A percentile compares a stretch with the other conserved stretches of the same genome.
Conservation (phyloP, 2,797 vertebrate genomes). For the Trematomus bernacchii region DNA sequence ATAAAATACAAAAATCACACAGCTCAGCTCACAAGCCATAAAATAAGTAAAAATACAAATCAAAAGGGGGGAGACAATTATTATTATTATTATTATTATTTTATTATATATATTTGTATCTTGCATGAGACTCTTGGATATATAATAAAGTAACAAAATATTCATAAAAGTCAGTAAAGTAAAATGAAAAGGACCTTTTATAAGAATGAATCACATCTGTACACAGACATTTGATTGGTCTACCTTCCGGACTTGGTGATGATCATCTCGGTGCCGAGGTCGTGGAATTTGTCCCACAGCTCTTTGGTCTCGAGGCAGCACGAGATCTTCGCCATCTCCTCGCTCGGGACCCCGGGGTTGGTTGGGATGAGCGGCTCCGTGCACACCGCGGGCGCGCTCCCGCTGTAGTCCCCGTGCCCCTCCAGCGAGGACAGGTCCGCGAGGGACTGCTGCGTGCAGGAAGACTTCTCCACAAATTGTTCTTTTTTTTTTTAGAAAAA, state of each 20-base stretch:
- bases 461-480: conserved; percentile 98
- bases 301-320: conserved; percentile 98
- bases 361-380: conserved; percentile 97
- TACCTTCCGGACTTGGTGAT: conserved; percentile 99
- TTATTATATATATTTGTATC: no score
- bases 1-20: no score
- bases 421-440: conserved; percentile 91
- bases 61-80: no score
- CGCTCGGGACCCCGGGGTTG: conserved; percentile 92
- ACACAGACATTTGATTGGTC: not conserved
- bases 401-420: conserved; percentile 88
- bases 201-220: no score
- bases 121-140: no score
- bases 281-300: conserved; percentile 99
- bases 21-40: no score
- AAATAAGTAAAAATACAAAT: no score
- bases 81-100: no score
- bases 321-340: conserved; percentile 97
- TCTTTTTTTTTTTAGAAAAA: conserved; percentile 77
- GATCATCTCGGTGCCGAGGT: conserved; percentile 98
- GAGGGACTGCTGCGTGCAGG: conserved; percentile 91
- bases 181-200: no score
- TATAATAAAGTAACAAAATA: no score
- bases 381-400: conserved; percentile 82
- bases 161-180: no score